phyloP scores from a whole-genome alignment of 2,797 vertebrate species.

The Hoplostethus mediterraneus region DNA sequence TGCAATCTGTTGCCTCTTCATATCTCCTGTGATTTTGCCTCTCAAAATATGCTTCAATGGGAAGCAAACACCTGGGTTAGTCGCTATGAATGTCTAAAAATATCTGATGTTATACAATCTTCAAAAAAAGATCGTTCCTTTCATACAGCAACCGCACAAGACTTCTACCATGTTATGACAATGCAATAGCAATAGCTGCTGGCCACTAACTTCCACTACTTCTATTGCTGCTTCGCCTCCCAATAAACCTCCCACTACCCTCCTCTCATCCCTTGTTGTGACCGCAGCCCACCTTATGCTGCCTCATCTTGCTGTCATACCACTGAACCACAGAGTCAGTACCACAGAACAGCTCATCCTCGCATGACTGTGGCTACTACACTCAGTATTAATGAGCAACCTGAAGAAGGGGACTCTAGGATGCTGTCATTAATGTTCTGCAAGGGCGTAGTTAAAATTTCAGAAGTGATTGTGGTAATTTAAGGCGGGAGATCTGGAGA shows the following conservation, averaged over 20 bases:
- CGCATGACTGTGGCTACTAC: constrained; percentile 23
- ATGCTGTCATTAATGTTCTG: constrained; percentile 15
- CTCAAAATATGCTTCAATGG: neutral
- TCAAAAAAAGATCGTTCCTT: too few species aligned
- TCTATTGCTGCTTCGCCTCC: constrained; percentile 27
- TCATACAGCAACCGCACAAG: too few species aligned
- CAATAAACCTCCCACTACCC: constrained; percentile 41
- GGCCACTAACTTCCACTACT: too few species aligned
- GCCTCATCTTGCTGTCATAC: constrained; percentile 64
- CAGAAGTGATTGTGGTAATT: too few species aligned
- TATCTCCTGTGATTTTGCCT: constrained; percentile 42
- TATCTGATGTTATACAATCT: too few species aligned
- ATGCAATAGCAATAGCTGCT: too few species aligned
- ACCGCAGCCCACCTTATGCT: constrained; percentile 54
- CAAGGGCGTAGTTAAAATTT: too few species aligned
- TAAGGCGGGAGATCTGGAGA: too few species aligned
- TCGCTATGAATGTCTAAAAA: neutral
- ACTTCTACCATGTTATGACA: too few species aligned
- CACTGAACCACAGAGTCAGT: constrained; percentile 50
- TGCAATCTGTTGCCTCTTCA: constrained; percentile 31
- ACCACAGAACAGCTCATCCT: constrained; percentile 53
- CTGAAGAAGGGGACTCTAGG: constrained; percentile 40
- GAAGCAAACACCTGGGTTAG: constrained; percentile 17
- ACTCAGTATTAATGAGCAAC: constrained; percentile 21
- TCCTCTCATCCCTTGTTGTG: constrained; percentile 38